These are phyloP conservation scores for Dreissena rostriformis DNA, from an alignment of 1,140 invertebrate species.

Conservation along the genomic window DNA sequence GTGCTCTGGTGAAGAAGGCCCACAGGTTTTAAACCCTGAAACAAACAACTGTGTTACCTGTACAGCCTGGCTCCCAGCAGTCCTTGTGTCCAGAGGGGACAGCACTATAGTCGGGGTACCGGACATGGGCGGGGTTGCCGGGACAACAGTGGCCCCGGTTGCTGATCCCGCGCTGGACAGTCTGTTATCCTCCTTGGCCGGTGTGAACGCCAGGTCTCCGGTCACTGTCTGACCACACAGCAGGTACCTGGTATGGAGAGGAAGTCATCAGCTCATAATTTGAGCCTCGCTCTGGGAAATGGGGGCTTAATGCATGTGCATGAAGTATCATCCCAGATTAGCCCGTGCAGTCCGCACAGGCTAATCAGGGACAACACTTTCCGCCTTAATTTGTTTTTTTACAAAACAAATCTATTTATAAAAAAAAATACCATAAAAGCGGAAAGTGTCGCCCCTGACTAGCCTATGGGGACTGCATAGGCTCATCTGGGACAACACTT, in stretches of 20 bases:
- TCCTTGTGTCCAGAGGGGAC: conserved; percentile 54
- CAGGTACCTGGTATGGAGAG: conserved; percentile 66
- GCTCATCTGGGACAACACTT: too few relatives aligned
- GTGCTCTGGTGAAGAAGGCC: too few relatives aligned
- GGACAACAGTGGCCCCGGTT: conserved; percentile 25
- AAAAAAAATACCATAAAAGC: too few relatives aligned
- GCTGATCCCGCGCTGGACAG: conserved; percentile 38
- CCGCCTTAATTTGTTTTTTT: too few relatives aligned
- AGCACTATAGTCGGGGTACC: conserved; percentile 36
- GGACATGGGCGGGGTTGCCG: conserved; percentile 47
- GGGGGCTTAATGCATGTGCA: too few relatives aligned
- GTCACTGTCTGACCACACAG: conserved; percentile 77
- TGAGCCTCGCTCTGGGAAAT: too few relatives aligned
- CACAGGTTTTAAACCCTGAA: neutral
- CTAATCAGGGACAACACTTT: too few relatives aligned
- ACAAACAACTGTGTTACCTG: conserved; percentile 60
- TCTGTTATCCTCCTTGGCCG: conserved; percentile 32
- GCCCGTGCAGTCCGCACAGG: too few relatives aligned
- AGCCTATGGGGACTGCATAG: too few relatives aligned
- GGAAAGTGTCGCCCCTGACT: too few relatives aligned
- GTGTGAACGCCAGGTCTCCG: conserved; percentile 59
- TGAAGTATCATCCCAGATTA: too few relatives aligned
- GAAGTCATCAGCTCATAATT: neutral
- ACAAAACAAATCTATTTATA: too few relatives aligned
- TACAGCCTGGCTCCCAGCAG: conserved; percentile 71